A percentile compares a stretch with the other conserved stretches of the same genome.
Conservation (phyloP, 1,140 invertebrate genomes). For the Vanessa tameamea region DNA sequence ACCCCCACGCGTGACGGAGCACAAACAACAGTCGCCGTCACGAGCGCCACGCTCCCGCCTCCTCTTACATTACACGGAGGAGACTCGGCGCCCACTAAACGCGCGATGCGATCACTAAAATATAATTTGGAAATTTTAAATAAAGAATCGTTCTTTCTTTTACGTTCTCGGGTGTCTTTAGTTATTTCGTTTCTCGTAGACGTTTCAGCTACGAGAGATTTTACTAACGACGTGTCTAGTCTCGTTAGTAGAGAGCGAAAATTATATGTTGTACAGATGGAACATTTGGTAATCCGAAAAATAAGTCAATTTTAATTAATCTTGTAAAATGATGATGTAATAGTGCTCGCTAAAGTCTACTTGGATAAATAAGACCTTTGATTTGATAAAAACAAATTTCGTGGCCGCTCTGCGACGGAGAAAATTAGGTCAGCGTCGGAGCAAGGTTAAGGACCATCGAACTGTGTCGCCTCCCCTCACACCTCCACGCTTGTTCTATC, state of each 20-base stretch:
- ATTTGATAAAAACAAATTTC: background rate
- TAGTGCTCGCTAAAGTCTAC: too few species aligned
- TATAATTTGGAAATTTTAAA: background rate
- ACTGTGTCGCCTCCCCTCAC: constrained; percentile 23
- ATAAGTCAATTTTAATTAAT: too few species aligned
- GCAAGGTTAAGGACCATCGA: constrained; percentile 47
- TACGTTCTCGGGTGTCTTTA: too few species aligned
- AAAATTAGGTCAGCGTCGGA: constrained; percentile 42
- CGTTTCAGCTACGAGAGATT: too few species aligned
- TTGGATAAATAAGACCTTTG: too few species aligned
- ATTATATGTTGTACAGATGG: too few species aligned
- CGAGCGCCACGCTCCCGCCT: constrained; percentile 1
- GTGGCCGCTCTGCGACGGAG: constrained; percentile 20
- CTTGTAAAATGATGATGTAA: too few species aligned
- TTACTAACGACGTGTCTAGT: too few species aligned
- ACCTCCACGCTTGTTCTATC: background rate
- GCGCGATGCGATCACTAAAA: background rate
- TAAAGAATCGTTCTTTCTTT: background rate
- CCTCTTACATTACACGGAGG: background rate
- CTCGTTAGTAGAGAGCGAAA: too few species aligned
- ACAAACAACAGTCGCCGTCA: background rate
- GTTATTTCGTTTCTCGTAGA: too few species aligned
- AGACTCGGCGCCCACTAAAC: background rate
- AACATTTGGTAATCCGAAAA: too few species aligned
- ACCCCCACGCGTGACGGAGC: constrained; percentile 6